Evolutionary conservation across 2,113 vertebrate genomes (phyloP).

Genomic region (Cyprinodon tularosa): DNA sequence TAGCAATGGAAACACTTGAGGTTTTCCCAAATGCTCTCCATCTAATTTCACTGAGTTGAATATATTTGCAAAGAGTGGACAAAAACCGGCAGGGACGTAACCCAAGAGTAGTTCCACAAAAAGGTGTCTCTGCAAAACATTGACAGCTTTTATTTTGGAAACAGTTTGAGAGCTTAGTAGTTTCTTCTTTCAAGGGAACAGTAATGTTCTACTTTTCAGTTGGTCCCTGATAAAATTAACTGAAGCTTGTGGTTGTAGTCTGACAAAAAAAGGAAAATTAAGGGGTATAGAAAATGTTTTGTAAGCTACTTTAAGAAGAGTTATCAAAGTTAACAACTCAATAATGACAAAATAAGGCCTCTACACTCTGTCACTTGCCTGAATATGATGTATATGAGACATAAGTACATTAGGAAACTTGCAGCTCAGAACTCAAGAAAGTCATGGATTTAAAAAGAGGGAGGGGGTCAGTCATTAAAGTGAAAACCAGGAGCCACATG

Average conservation of each 20-base stretch:
- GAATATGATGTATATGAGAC: constrained; percentile 31
- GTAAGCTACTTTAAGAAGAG: not conserved
- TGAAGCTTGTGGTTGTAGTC: not conserved
- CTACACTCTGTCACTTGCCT: constrained; percentile 19
- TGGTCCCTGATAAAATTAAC: not conserved
- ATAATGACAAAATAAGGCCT: constrained; percentile 33
- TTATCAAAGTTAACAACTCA: constrained; percentile 21
- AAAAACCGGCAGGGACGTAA: not conserved
- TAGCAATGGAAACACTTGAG: not conserved
- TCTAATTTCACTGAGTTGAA: not conserved
- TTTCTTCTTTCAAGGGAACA: not conserved
- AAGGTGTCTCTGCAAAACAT: not conserved
- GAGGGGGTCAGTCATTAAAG: constrained; percentile 79
- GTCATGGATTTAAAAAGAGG: constrained; percentile 54
- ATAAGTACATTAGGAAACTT: constrained; percentile 34
- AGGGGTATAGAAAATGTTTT: not conserved
- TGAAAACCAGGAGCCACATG: constrained; percentile 80
- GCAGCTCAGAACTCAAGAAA: constrained; percentile 50
- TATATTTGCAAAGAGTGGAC: not conserved
- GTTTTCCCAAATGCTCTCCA: not conserved
- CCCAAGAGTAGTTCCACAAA: not conserved
- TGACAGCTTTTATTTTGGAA: not conserved
- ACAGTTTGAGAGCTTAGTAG: not conserved
- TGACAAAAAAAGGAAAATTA: not conserved
- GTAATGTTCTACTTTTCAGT: too few relatives aligned